Base-by-base conservation (phyloP, 2,888 invertebrate genomes). In the Mylabris sibirica region DNA sequence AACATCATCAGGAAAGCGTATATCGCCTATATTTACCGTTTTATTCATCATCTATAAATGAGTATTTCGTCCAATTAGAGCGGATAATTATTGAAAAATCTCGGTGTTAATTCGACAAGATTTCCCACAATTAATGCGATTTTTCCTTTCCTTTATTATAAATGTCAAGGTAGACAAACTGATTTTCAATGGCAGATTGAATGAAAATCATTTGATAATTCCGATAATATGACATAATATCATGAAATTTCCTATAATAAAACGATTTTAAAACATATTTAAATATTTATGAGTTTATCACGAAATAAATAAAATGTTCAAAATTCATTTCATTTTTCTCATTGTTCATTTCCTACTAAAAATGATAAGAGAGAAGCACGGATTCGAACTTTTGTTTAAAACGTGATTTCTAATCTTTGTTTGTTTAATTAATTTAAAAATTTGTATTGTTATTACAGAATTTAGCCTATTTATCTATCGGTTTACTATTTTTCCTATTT, bases 151-250 rank as follows among this genome's bases (percentile, higher is more conserved):
- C 22, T 53, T 53, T 49, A 44, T n/a, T 44, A 12, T 53, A 53
- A 53, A 53, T 53, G 53, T 12, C 53, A 53, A 53, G 53, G 53
- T 53, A 12, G 53, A n/a, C 9, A 53, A 53, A 53, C 11, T 8
- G 53, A 41, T 41, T 41, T 41, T 3, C 30, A 30, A 30, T 6
- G 8, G 30, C 30, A 30, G 30, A 30, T 30, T 30, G 5, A 30
- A 30, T 30, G 30, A 8, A 30, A 30, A 30, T 30, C 30, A 8
- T 3, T 30, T 4, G 30, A 30, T 5, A 30, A 30, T 30, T 30
- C 30, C 30, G 30, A 30, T 30, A 30, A 30, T 30, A 30, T 30
- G 30, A 30, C 30, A 30, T 30, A 30, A 30, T 30, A 30, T 30
- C 2, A 30, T 6, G 30, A 30, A 30, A 6, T 30, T 30, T 26